Base-by-base conservation (phyloP, 2,888 invertebrate species). In the Chloroclysta siterata region DNA sequence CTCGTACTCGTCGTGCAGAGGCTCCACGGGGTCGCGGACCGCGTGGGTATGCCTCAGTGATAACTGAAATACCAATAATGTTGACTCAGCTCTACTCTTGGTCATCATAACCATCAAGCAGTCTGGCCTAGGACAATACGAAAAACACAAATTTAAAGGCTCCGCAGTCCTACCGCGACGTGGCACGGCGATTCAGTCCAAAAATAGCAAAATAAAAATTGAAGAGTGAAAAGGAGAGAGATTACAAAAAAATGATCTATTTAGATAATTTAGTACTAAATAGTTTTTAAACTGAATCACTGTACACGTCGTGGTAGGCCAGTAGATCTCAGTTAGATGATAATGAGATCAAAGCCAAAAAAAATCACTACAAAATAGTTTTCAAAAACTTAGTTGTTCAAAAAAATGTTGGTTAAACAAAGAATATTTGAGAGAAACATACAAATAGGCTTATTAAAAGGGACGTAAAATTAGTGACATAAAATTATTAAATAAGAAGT, bases 1-100 rank as follows among this genome's bases (percentile, higher is more conserved):
- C 82, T 92, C 93, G 84, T 90, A 92, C 87, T 93, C 86, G 83
- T 94, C 93, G 85, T 94, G 90, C 80, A 94, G 80, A 81, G 94
- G 93, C 82, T 94, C 93, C 85, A 91, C 87, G 71, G 91, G 89
- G 77, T 93, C 91, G 84, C 91, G 83, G 63, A 88, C 86, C 73
- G 91, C 88, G 78, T 90, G 90, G 82, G 91, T 88, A 77, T 90
- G 90, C 84, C 92, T 90, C 78, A 92, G 83, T 74, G 92, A 91
- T 83, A 92, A 89, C 92, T 93, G 84, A 48, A 86, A 84, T 48
- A 63, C 61, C 29, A 59, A 59, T 60, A 65, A 65, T 65, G 65
- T 65, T 65, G 65, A 65, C 61, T 55, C 63, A 60, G 53, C 65
- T 56, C 54, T 47, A 66, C 53, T 63, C 65, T 65, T 65, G 65